phyloP scores from a whole-genome alignment of 2,888 invertebrate species.

The Calliphora vomitoria region DNA sequence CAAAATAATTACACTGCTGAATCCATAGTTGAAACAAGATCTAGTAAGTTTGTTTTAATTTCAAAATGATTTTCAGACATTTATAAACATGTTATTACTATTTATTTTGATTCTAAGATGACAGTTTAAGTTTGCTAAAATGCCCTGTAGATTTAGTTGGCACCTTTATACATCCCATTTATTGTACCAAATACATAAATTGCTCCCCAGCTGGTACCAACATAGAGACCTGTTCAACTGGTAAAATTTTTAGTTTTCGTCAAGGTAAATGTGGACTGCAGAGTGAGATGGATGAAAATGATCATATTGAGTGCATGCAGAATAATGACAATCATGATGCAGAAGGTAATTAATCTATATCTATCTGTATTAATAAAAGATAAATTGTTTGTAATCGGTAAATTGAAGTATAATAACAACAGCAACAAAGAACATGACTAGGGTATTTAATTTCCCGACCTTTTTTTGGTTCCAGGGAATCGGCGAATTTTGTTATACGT shows the following conservation, averaged over 20 bases:
- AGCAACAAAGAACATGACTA: no score
- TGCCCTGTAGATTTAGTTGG: conserved; percentile 18
- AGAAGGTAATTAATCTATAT: conserved; percentile 11
- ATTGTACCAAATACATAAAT: conserved; percentile 28
- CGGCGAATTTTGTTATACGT: no score
- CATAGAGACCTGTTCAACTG: conserved; percentile 6
- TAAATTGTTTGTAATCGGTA: no score
- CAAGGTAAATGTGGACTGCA: neutral
- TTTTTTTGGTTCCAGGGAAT: no score
- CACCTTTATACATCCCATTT: conserved; percentile 52
- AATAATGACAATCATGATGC: neutral
- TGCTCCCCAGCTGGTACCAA: conserved; percentile 12
- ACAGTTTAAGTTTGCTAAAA: conserved; percentile 14
- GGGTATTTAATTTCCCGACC: no score
- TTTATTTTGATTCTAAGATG: conserved; percentile 22
- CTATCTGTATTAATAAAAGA: no score
- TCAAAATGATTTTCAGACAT: no score
- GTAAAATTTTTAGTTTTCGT: conserved; percentile 17
- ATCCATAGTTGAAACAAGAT: conserved; percentile 8
- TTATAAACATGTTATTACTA: neutral
- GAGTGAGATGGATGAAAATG: neutral
- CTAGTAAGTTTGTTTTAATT: conserved; percentile 12
- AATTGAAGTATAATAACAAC: no score
- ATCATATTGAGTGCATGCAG: conserved; percentile 35
- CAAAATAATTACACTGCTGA: neutral